A percentile compares a stretch with the other conserved stretches of the same genome.
Evolutionary conservation across 2,797 vertebrate species (phyloP).

Genomic region (Anguilla pacifica): DNA sequence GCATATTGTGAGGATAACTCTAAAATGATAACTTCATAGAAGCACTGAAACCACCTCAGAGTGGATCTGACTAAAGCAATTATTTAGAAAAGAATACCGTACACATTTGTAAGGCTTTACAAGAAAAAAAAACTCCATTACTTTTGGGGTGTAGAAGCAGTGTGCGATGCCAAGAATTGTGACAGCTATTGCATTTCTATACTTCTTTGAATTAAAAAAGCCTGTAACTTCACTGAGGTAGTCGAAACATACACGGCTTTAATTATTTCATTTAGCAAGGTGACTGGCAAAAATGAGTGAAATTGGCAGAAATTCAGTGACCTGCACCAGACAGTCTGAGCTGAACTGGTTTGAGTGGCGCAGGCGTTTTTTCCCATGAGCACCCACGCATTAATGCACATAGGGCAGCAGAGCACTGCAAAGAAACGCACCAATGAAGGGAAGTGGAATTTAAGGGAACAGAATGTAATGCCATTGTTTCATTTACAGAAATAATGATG

Average conservation of each 20-base stretch:
- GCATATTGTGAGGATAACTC: not conserved
- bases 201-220: not conserved
- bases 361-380: slow-evolving; percentile 82
- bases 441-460: not conserved
- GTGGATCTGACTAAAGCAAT: not conserved
- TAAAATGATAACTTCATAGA: not conserved
- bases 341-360: slow-evolving; percentile 74
- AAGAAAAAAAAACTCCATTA: too few relatives aligned
- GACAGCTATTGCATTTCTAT: not conserved
- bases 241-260: not conserved
- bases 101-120: not conserved
- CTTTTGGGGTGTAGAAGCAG: not conserved
- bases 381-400: slow-evolving; percentile 80
- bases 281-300: not conserved
- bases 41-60: not conserved
- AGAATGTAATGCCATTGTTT: not conserved
- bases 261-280: not conserved
- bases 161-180: not conserved
- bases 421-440: slow-evolving; percentile 35
- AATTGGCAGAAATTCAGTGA: not conserved
- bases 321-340: not conserved
- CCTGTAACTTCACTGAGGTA: not conserved
- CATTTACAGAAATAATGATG: slow-evolving; percentile 4
- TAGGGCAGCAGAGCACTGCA: slow-evolving; percentile 41
- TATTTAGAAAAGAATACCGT: not conserved